Conservation (phyloP, 2,888 invertebrate genomes). For the Nebria salina region DNA sequence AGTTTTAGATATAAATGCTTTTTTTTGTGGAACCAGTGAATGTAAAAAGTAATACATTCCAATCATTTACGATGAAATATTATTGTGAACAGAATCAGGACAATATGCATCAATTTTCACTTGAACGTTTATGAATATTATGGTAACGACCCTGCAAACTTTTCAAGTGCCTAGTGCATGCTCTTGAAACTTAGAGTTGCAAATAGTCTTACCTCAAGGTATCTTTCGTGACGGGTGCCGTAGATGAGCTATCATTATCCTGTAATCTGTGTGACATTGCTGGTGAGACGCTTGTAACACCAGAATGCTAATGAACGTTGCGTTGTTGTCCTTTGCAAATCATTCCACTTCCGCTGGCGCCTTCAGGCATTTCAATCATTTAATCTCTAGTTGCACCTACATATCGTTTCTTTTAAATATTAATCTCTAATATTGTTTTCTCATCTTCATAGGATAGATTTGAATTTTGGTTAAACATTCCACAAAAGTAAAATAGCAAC, state of each 20-base stretch:
- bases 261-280: conserved; percentile 24
- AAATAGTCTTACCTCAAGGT: conserved; percentile 38
- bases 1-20: not conserved
- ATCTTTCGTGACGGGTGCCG: conserved; percentile 31
- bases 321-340: conserved; percentile 4
- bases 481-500: too few species aligned
- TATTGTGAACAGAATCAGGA: too few species aligned
- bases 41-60: not conserved
- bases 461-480: too few species aligned
- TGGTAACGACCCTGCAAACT: conserved; percentile 10
- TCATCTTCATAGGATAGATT: too few species aligned
- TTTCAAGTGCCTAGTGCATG: conserved; percentile 5
- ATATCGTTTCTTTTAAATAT: too few species aligned
- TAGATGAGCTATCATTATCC: conserved; percentile 43
- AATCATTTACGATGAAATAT: not conserved
- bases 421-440: too few species aligned
- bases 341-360: not conserved
- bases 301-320: conserved; percentile 20
- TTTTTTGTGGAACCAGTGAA: not conserved
- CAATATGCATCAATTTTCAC: too few species aligned
- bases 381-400: not conserved
- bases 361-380: not conserved
- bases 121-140: conserved; percentile 8
- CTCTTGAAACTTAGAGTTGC: conserved; percentile 32
- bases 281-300: not conserved